A percentile compares a stretch with the other conserved stretches of the same genome.
Evolutionary conservation across 2,888 invertebrate species (phyloP).

Genomic region (Trissolcus japonicus): DNA sequence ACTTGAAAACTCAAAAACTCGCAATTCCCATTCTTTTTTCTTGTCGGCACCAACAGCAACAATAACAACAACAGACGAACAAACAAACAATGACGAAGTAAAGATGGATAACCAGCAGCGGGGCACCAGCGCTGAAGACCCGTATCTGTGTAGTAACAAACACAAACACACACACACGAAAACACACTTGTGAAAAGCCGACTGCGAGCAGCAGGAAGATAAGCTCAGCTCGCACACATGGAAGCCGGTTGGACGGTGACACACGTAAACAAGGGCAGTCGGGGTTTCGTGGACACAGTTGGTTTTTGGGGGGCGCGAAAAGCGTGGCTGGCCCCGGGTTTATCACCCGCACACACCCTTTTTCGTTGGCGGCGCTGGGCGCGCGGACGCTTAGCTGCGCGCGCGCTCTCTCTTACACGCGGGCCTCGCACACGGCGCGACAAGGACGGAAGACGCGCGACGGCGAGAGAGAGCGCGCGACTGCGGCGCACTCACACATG

Average conservation of each 20-base stretch:
- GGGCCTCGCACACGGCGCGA: conserved; percentile 18
- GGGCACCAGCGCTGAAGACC: conserved; percentile 11
- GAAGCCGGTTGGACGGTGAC: neutral
- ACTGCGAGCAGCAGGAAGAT: no score
- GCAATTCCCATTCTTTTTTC: neutral
- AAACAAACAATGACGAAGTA: conserved; percentile 17
- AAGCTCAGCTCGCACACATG: conserved; percentile 3
- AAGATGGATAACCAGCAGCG: neutral
- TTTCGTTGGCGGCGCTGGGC: conserved; percentile 39
- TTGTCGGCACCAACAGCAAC: conserved; percentile 16
- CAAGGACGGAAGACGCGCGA: conserved; percentile 24
- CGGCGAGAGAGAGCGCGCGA: conserved; percentile 37
- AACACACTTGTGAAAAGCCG: no score
- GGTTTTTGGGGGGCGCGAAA: conserved; percentile 23
- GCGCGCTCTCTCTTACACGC: conserved; percentile 33
- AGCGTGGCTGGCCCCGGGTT: conserved; percentile 34
- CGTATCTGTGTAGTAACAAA: conserved; percentile 3
- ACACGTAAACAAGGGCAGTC: neutral
- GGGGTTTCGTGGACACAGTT: neutral
- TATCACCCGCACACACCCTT: conserved; percentile 55
- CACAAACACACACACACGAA: conserved; percentile 5
- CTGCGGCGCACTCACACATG: conserved; percentile 35
- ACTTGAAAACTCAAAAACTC: conserved; percentile 13
- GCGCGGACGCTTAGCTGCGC: conserved; percentile 24
- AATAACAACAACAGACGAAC: conserved; percentile 14